phyloP scores from a whole-genome alignment of 2,113 vertebrate genomes.

The Forbesichthys papilliferus region DNA sequence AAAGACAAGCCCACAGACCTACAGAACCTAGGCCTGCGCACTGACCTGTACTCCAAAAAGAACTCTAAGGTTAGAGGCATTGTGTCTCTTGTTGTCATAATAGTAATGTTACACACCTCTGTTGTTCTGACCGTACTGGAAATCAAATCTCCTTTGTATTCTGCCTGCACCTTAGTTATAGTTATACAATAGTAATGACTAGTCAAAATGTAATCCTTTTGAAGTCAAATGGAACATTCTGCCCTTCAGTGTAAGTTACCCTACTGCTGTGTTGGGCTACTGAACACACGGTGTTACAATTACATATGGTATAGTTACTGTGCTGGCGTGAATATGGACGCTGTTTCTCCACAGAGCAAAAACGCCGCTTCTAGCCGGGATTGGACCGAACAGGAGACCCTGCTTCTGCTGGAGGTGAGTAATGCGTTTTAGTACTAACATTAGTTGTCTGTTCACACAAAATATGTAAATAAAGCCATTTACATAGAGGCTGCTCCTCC shows the following conservation, averaged over 20 bases:
- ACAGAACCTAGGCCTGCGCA: conserved; percentile 94
- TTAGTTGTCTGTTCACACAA: neutral
- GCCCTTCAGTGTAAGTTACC: no score
- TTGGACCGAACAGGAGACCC: conserved; percentile 96
- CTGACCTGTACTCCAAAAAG: conserved; percentile 94
- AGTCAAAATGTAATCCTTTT: no score
- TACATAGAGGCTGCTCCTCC: no score
- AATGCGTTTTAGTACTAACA: neutral
- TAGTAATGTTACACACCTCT: no score
- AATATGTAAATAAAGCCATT: no score
- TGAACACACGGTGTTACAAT: neutral
- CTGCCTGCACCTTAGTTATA: no score
- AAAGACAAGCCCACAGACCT: conserved; percentile 93
- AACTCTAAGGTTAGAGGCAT: conserved; percentile 82
- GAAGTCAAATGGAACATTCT: no score
- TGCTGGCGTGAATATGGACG: neutral
- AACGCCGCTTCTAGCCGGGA: conserved; percentile 84
- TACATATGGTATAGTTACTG: neutral
- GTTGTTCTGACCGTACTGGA: no score
- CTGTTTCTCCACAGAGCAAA: conserved; percentile 79
- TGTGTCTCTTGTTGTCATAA: neutral
- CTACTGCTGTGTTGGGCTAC: neutral
- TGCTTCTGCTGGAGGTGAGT: conserved; percentile 91
- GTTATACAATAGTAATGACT: no score
- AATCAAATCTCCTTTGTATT: no score